Conservation (phyloP, 2,797 vertebrate genomes). For the Channa striata region DNA sequence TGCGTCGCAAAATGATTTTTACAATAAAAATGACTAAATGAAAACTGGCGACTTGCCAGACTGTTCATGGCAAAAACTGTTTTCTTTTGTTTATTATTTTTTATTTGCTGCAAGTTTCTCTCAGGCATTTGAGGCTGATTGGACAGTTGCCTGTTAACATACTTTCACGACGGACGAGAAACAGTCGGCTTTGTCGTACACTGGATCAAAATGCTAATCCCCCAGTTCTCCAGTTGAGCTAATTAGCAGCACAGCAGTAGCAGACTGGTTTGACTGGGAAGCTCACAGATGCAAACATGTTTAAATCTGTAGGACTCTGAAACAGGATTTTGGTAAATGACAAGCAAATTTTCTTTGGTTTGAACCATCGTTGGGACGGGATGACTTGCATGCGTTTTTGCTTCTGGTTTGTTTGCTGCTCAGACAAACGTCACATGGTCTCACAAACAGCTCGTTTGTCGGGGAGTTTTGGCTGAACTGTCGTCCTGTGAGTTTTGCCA, state of each 20-base stretch:
- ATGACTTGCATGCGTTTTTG: not conserved
- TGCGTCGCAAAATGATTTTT: conserved; percentile 8
- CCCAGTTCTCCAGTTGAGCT: conserved; percentile 46
- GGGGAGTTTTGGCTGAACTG: conserved; percentile 15
- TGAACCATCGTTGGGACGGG: not conserved
- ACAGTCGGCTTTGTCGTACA: conserved; percentile 28
- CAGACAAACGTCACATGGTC: not conserved
- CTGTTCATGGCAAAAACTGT: conserved; percentile 38
- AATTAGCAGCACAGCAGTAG: conserved; percentile 48
- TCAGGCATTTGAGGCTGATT: conserved; percentile 35
- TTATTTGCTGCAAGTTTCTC: conserved; percentile 36
- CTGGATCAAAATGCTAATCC: conserved; percentile 54
- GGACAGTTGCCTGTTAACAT: conserved; percentile 48
- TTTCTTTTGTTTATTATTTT: conserved; percentile 26
- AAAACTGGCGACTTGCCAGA: conserved; percentile 29
- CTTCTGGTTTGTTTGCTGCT: conserved; percentile 27
- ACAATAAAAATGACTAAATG: conserved; percentile 2
- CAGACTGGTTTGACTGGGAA: conserved; percentile 51
- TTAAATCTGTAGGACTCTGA: conserved; percentile 4
- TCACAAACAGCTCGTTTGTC: conserved; percentile 9
- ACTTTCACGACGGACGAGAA: conserved; percentile 48
- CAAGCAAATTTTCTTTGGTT: conserved; percentile 1
- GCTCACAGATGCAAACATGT: conserved; percentile 15
- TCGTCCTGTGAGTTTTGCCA: conserved; percentile 30
- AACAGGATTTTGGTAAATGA: conserved; percentile 2